Percentiles rank a stretch among this genome's conserved stretches.
phyloP scores from a whole-genome alignment of 1,140 invertebrate genomes.

The Aphis craccivora region DNA sequence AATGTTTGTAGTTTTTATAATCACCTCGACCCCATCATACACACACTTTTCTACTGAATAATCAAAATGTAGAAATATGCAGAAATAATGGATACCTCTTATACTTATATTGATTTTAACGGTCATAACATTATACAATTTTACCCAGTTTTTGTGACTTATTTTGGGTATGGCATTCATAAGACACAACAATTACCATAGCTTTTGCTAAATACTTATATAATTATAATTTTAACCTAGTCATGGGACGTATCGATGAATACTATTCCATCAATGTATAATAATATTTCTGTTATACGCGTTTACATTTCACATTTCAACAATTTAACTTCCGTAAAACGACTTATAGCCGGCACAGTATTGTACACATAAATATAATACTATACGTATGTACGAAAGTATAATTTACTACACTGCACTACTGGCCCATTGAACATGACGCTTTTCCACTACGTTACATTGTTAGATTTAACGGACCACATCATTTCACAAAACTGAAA shows the following conservation, averaged over 20 bases:
- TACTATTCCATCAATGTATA: no score
- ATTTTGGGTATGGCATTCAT: no score
- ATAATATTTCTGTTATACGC: neutral
- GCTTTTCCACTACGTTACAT: conserved; percentile 33
- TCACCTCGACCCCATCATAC: no score
- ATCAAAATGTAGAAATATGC: no score
- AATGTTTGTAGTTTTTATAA: neutral
- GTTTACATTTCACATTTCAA: neutral
- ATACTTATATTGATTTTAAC: neutral
- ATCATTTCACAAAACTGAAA: conserved; percentile 10
- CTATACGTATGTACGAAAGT: neutral
- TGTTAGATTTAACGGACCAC: conserved; percentile 38
- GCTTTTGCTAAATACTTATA: no score
- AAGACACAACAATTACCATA: no score
- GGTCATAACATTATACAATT: neutral
- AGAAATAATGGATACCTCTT: neutral
- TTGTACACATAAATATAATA: neutral
- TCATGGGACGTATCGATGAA: no score
- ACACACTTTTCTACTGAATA: no score
- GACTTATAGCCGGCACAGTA: neutral
- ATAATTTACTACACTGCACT: neutral
- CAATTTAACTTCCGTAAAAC: neutral
- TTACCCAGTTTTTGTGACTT: no score
- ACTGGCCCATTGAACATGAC: conserved; percentile 25
- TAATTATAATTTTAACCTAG: no score